Conservation (phyloP, 2,888 invertebrate species). For the Ophioninae sp. region DNA sequence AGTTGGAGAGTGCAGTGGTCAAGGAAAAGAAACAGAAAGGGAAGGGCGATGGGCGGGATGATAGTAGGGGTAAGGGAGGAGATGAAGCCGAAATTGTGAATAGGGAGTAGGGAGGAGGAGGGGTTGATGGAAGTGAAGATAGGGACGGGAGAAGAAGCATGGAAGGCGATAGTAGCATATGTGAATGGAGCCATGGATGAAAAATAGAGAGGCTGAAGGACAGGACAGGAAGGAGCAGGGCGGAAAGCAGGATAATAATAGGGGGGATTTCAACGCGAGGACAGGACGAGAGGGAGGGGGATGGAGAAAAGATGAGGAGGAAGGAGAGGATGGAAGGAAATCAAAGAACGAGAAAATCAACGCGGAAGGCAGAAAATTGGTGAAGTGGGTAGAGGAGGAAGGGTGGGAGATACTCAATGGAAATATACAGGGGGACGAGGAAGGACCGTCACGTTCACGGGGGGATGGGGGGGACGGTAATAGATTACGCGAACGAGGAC, state of each 20-base stretch:
- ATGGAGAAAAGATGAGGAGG: too few relatives aligned
- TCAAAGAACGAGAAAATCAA: neutral
- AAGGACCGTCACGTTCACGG: too few relatives aligned
- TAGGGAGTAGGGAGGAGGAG: slow-evolving; percentile 8
- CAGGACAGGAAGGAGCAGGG: too few relatives aligned
- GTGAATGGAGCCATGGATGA: too few relatives aligned
- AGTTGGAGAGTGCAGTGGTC: slow-evolving; percentile 10
- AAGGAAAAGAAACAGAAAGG: slow-evolving; percentile 47
- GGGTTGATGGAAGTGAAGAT: too few relatives aligned
- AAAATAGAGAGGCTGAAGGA: too few relatives aligned
- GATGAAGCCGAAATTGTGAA: neutral
- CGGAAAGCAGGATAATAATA: too few relatives aligned
- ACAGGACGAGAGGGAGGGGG: too few relatives aligned
- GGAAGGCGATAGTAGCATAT: too few relatives aligned
- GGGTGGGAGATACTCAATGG: slow-evolving; percentile 40
- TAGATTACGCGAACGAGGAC: neutral
- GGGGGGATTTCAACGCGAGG: too few relatives aligned
- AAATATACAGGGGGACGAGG: neutral
- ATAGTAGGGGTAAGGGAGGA: slow-evolving; percentile 51
- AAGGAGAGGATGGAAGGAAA: too few relatives aligned
- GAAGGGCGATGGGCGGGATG: slow-evolving; percentile 57
- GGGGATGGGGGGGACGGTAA: neutral
- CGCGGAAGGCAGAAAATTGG: slow-evolving; percentile 31
- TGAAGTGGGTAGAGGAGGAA: slow-evolving; percentile 17
- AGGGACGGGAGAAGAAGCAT: too few relatives aligned